Evolutionary conservation across 53 echinoderm and acorn worm species (phyloP).

Genomic region (Actinopyga echinites): DNA sequence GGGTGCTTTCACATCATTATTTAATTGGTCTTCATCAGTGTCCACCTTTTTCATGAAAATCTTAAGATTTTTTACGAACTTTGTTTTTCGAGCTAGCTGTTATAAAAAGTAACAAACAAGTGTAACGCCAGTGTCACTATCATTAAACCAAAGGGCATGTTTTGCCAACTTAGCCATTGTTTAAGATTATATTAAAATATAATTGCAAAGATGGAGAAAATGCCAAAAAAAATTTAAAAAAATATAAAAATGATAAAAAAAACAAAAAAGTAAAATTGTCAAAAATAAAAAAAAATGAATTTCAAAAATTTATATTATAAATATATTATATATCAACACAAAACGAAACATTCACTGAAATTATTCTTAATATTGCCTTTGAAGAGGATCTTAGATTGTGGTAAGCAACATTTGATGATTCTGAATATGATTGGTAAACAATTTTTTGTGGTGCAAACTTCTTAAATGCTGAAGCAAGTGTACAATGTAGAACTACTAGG

Average conservation of each 20-base stretch:
- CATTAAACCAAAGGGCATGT: slow-evolving; percentile 36
- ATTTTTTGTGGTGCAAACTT: slow-evolving; percentile 35
- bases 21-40: slow-evolving; percentile 42
- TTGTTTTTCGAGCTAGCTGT: slow-evolving; percentile 44
- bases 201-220: slow-evolving; percentile 1
- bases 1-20: slow-evolving; percentile 42
- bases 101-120: slow-evolving; percentile 23
- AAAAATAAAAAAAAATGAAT: slow-evolving; percentile 14
- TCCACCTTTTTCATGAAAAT: slow-evolving; percentile 20
- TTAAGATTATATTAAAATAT: slow-evolving; percentile 26
- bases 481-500: slow-evolving; percentile 39
- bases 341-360: slow-evolving; percentile 49
- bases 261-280: background rate
- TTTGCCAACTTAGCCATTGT: slow-evolving; percentile 48
- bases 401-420: slow-evolving; percentile 39
- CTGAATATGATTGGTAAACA: slow-evolving; percentile 36
- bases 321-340: background rate
- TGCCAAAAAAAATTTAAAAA: background rate
- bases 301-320: slow-evolving; percentile 40
- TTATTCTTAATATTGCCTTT: slow-evolving; percentile 51
- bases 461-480: slow-evolving; percentile 29
- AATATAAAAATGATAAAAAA: background rate
- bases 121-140: slow-evolving; percentile 43
- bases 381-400: slow-evolving; percentile 48
- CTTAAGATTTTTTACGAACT: slow-evolving; percentile 3